A percentile compares a stretch with the other conserved stretches of the same genome.
Evolutionary conservation across 2,797 vertebrate species (phyloP).

Genomic region (Dicrostonyx torquatus): DNA sequence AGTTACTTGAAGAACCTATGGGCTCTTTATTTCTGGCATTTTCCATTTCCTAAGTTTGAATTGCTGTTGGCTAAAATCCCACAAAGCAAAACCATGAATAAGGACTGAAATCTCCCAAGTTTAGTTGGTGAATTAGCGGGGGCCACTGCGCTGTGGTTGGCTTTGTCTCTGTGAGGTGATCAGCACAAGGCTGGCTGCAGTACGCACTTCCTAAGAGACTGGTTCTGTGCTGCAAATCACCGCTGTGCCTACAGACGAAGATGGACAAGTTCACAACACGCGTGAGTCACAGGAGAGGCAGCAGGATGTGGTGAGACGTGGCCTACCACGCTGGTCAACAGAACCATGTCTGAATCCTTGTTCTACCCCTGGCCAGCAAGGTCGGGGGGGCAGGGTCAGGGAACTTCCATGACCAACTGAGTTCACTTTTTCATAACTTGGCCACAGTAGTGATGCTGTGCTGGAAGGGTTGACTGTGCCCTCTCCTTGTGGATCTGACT

Average conservation of each 20-base stretch:
- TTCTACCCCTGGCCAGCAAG: background rate
- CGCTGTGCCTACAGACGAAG: background rate
- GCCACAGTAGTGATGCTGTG: background rate
- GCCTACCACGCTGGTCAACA: accelerated
- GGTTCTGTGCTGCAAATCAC: too few relatives aligned
- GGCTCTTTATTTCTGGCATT: background rate
- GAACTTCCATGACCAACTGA: background rate
- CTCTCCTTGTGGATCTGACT: background rate
- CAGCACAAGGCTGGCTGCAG: background rate
- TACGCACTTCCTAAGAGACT: background rate
- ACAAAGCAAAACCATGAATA: background rate
- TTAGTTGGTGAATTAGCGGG: background rate
- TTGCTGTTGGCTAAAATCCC: background rate
- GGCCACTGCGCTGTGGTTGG: accelerated
- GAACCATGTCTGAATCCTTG: background rate
- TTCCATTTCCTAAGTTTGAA: background rate
- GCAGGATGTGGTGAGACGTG: accelerated
- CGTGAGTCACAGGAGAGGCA: background rate
- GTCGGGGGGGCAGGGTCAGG: background rate
- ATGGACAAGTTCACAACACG: accelerated
- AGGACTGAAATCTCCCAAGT: background rate
- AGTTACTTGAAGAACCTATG: background rate
- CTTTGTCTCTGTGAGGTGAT: background rate
- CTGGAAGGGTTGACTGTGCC: background rate
- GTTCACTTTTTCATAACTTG: background rate